Base-by-base conservation (phyloP, 2,797 vertebrate genomes). In the Rhabdomys pumilio region DNA sequence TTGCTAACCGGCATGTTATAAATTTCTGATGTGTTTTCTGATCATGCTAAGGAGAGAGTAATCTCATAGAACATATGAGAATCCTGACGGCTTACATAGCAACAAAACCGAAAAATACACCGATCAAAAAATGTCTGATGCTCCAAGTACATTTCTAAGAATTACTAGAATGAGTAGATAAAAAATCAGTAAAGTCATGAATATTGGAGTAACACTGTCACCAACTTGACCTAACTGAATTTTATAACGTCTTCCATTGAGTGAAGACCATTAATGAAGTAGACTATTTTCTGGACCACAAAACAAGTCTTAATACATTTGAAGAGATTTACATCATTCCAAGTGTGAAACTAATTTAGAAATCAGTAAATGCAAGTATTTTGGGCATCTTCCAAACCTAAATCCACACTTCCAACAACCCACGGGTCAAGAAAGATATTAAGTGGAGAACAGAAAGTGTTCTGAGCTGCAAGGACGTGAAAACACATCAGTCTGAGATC, bases 301-400 rank as follows among this genome's bases (percentile, higher is more conserved):
- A 77, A 69, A 59, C 20, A 26, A 89, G 22, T 63, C 20, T 63
- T 65, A 55, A n/a, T 85, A 55, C 77, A 22, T 79, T 93, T 73
- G 79, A 72, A 90, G 59, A 90, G 61, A 79, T 55, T 89, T 84
- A 85, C 26, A 53, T 63, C 80, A 80, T 22, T 7, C 17, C 65
- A 85, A 90, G 53, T 50, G 22, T 47, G 15, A 85, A 93, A 44
- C 55, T 80, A 85, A 93, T 80, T 92, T 90, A 85, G 57, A 85
- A 90, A 80, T 84, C 26, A 89, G 59, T 73, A 80, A 55, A 4
- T 59, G 22, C 72, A 89, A 72, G 65, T 55, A 24, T 47, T 90
- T 38, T 85, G 73, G 17, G 55, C 34, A 85, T 24, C 55, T 53
- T 34, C 63, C 81, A 85, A 83, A 72, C 20, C 34, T 47, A 85